Conservation (phyloP, 2,113 vertebrate species). For the Rana temporaria region DNA sequence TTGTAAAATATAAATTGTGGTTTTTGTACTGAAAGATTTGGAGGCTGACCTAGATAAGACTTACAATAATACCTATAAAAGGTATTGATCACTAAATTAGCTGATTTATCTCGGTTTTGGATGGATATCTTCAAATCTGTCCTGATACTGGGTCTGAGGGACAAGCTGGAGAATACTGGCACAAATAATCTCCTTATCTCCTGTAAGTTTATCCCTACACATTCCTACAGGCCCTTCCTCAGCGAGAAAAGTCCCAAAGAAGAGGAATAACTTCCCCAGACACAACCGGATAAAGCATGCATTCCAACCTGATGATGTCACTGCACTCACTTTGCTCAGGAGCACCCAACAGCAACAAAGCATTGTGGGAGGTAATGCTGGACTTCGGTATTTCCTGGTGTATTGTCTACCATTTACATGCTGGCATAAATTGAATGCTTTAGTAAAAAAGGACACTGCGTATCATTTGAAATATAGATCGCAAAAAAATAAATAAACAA, state of each 20-base stretch:
- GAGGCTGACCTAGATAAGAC: too few relatives aligned
- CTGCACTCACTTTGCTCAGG: constrained; percentile 5
- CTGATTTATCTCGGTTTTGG: background rate
- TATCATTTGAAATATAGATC: too few relatives aligned
- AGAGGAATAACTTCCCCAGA: constrained; percentile 27
- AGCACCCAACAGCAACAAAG: constrained; percentile 14
- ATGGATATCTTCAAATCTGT: background rate
- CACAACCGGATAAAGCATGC: constrained; percentile 26
- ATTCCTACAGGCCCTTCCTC: constrained; percentile 18
- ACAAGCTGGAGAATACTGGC: background rate
- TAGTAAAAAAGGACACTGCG: background rate
- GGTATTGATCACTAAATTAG: background rate
- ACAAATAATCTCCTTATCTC: constrained; percentile 16
- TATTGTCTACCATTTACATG: background rate
- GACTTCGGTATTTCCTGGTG: background rate
- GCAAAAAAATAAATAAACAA: background rate
- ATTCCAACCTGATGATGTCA: constrained; percentile 17
- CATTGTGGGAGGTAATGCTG: constrained; percentile 34
- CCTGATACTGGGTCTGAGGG: background rate
- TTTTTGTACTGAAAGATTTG: too few relatives aligned
- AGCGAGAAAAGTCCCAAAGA: constrained; percentile 19
- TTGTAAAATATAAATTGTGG: too few relatives aligned
- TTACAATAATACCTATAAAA: background rate
- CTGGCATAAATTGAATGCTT: background rate
- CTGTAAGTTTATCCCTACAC: background rate